Percentiles rank a stretch among this genome's conserved stretches.
These are phyloP conservation scores for Phataginus tetradactyla DNA, from an alignment of 2,797 vertebrate species.

Conservation along the genomic window DNA sequence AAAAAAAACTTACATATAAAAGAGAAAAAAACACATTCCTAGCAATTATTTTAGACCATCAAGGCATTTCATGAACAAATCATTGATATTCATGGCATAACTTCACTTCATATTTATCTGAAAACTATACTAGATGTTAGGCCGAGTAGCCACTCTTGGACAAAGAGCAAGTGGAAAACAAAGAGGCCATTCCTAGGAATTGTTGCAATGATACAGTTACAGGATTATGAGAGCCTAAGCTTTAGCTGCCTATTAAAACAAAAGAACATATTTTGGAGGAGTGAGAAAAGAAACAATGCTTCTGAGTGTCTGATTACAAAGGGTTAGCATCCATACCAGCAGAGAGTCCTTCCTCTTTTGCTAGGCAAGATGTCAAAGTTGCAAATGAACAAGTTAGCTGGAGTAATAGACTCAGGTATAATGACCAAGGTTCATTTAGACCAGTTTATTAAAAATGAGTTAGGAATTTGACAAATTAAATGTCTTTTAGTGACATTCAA, in stretches of 20 bases:
- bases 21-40: background rate
- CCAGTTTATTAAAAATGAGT: slow-evolving; percentile 40
- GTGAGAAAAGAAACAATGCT: background rate
- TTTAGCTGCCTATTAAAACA: background rate
- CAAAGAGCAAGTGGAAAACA: background rate
- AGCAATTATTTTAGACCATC: background rate
- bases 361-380: background rate
- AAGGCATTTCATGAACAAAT: background rate
- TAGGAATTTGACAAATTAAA: slow-evolving; percentile 31
- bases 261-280: background rate
- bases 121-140: background rate
- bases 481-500: background rate
- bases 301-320: background rate
- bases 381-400: slow-evolving; percentile 9
- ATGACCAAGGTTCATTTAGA: background rate
- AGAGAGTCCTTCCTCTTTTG: background rate
- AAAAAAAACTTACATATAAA: background rate
- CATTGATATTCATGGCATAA: background rate
- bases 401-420: background rate
- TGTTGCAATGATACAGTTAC: background rate
- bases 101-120: background rate
- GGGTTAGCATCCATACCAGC: background rate
- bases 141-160: background rate
- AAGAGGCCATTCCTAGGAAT: background rate
- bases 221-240: background rate